Percentiles rank a stretch among this genome's conserved stretches.
Conservation (phyloP, 2,113 vertebrate genomes). For the Passer montanus region DNA sequence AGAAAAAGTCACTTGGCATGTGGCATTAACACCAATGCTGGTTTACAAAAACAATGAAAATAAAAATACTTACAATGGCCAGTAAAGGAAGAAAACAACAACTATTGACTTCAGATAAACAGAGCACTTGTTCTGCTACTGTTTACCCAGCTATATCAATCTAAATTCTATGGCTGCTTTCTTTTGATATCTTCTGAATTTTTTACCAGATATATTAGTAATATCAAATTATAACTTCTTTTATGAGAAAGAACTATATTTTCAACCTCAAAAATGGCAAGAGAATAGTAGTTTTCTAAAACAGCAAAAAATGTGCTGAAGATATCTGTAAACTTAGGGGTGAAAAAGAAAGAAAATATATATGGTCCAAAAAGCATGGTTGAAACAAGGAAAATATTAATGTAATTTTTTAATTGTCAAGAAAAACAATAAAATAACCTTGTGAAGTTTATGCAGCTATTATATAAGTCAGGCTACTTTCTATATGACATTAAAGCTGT, state of each 20-base stretch:
- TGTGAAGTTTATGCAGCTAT: not conserved
- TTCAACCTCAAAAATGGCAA: not conserved
- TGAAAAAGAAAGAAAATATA: not conserved
- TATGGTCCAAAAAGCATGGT: not conserved
- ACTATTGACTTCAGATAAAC: not conserved
- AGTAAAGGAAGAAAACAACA: not conserved
- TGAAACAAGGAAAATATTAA: not conserved
- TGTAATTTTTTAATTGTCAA: not conserved
- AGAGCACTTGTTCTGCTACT: not conserved
- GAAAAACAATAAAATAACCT: not conserved
- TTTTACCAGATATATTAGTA: not conserved
- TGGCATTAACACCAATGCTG: not conserved
- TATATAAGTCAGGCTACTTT: not conserved
- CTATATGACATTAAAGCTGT: not conserved
- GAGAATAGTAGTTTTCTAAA: not conserved
- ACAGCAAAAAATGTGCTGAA: not conserved
- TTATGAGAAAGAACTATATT: not conserved
- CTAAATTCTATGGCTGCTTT: not conserved
- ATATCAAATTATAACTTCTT: not conserved
- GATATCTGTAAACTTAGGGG: not conserved
- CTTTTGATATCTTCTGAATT: not conserved
- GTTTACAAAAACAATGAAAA: not conserved
- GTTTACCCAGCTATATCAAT: not conserved
- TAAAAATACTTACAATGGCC: not conserved
- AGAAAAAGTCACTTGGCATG: not conserved